phyloP scores from a whole-genome alignment of 2,113 vertebrate species.

The Anarhynchus alexandrinus region DNA sequence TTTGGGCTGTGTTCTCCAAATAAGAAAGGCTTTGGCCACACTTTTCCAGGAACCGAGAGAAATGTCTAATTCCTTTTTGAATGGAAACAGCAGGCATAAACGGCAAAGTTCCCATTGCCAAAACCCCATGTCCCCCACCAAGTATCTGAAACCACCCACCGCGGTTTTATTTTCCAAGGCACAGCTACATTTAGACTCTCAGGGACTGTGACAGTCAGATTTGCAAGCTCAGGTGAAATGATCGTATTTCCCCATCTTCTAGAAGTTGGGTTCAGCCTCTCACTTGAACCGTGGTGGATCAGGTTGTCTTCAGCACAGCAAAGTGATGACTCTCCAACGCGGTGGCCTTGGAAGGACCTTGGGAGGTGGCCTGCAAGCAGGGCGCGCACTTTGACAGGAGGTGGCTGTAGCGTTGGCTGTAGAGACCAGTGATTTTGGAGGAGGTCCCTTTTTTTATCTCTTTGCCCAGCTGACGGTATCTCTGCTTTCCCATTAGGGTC shows the following conservation, averaged over 20 bases:
- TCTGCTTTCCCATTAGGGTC: neutral
- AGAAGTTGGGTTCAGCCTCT: neutral
- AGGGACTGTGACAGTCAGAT: fast-evolving
- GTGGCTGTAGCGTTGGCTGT: neutral
- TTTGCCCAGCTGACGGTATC: neutral
- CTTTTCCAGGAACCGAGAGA: neutral
- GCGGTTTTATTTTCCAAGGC: neutral
- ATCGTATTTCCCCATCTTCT: neutral
- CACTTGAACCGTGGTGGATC: neutral
- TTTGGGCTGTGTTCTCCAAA: neutral
- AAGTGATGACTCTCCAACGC: fast-evolving
- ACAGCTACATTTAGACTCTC: fast-evolving
- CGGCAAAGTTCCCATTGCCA: neutral
- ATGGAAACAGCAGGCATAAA: neutral
- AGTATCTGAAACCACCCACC: fast-evolving
- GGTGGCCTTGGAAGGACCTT: neutral
- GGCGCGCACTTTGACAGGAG: fast-evolving
- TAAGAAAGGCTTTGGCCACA: neutral
- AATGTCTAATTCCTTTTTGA: fast-evolving
- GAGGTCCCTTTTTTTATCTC: neutral
- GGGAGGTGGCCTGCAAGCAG: neutral
- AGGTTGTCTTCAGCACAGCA: neutral
- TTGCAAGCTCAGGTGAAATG: neutral
- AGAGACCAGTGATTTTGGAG: neutral
- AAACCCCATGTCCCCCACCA: neutral